Conservation (phyloP, 1,140 invertebrate genomes). For the Nasonia longicornis region DNA sequence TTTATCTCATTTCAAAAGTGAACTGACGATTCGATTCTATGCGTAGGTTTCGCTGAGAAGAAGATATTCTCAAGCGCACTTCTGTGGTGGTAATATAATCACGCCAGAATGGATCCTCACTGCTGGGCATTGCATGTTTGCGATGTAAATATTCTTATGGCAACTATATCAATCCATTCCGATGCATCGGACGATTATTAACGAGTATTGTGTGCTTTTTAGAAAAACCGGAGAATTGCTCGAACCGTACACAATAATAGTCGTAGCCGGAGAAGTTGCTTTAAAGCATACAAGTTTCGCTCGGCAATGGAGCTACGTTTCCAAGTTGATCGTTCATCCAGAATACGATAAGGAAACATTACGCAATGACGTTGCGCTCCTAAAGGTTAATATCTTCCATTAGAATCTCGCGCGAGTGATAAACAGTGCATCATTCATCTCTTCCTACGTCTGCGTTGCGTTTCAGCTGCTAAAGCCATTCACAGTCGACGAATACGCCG, state of each 20-base stretch:
- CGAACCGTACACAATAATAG: constrained; percentile 6
- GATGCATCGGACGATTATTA: not conserved
- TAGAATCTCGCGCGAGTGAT: not conserved
- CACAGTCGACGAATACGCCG: not conserved
- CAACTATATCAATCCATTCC: not conserved
- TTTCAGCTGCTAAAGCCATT: constrained; percentile 32
- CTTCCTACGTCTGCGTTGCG: not conserved
- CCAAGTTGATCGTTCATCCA: constrained; percentile 21
- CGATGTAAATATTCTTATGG: constrained; percentile 8
- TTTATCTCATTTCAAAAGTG: too few relatives aligned
- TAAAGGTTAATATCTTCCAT: constrained; percentile 18
- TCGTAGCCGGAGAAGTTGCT: constrained; percentile 35
- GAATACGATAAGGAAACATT: constrained; percentile 16
- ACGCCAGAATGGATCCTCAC: constrained; percentile 25
- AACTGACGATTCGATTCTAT: not conserved
- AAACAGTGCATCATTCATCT: not conserved
- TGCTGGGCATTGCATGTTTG: constrained; percentile 38
- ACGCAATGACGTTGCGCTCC: constrained; percentile 25
- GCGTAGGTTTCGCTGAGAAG: constrained; percentile 39
- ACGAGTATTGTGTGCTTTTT: not conserved
- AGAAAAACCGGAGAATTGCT: not conserved
- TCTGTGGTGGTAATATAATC: constrained; percentile 40
- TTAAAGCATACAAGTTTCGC: constrained; percentile 2
- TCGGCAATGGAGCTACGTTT: constrained; percentile 27
- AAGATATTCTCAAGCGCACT: constrained; percentile 35